A percentile compares a stretch with the other conserved stretches of the same genome.
Conservation (phyloP, 2,888 invertebrate genomes). For the Drosophila affinis region DNA sequence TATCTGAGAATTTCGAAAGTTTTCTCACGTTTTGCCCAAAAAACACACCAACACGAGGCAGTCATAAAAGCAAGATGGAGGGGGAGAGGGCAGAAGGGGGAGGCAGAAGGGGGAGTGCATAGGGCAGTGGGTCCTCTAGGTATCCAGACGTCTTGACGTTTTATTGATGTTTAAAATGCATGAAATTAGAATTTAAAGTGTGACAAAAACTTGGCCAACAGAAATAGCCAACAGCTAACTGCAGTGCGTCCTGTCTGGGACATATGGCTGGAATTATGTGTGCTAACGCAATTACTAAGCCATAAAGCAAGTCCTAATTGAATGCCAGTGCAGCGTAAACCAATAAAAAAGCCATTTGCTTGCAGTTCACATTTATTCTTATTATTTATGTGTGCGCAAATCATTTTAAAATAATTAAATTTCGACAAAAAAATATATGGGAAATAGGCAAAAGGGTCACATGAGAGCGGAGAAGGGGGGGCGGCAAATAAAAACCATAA, state of each 20-base stretch:
- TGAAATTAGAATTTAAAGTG: constrained; percentile 79
- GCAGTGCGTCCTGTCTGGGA: constrained; percentile 26
- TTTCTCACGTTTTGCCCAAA: constrained; percentile 55
- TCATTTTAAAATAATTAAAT: constrained; percentile 76
- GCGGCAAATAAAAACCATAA: constrained; percentile 76
- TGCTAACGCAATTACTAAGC: constrained; percentile 58
- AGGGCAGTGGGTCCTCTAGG: constrained; percentile 25
- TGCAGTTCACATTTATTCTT: constrained; percentile 39
- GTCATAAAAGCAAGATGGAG: constrained; percentile 59
- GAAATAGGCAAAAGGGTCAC: constrained; percentile 49
- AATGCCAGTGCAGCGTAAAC: constrained; percentile 48
- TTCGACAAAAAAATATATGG: constrained; percentile 40
- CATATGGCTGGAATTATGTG: constrained; percentile 45
- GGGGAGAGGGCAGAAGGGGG: neutral
- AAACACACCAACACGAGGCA: constrained; percentile 32
- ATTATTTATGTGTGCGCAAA: constrained; percentile 53
- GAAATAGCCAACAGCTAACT: constrained; percentile 4
- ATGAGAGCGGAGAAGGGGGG: constrained; percentile 3
- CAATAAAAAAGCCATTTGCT: constrained; percentile 69
- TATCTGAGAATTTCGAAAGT: constrained; percentile 48
- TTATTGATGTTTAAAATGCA: constrained; percentile 81
- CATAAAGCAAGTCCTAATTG: constrained; percentile 70
- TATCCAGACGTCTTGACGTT: constrained; percentile 49
- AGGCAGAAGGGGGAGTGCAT: neutral
- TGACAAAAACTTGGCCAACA: constrained; percentile 37